These are phyloP conservation scores for Stictocephala bisonia DNA, from an alignment of 2,888 invertebrate species.

Conservation along the genomic window DNA sequence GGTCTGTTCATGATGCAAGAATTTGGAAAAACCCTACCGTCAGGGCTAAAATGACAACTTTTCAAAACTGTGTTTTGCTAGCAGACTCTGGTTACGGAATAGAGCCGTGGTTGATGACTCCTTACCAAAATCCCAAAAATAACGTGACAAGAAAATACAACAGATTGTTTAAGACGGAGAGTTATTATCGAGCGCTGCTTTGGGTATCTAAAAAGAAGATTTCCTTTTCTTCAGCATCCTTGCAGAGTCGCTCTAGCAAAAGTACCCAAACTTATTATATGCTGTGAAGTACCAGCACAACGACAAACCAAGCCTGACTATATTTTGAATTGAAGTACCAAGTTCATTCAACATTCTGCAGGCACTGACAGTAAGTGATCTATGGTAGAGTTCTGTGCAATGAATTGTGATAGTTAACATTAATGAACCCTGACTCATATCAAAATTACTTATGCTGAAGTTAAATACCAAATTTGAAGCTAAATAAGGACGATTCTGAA, in stretches of 20 bases:
- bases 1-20: too few species aligned
- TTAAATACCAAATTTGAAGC: too few species aligned
- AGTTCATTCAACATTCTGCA: too few species aligned
- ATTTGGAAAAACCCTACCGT: conserved; percentile 1
- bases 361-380: too few species aligned
- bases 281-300: background rate
- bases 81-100: background rate
- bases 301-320: too few species aligned
- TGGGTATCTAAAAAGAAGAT: background rate
- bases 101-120: background rate
- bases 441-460: too few species aligned
- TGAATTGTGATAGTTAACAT: too few species aligned
- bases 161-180: background rate
- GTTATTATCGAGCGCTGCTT: conserved; percentile 6
- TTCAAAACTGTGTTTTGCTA: background rate
- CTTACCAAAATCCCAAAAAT: background rate
- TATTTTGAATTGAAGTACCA: too few species aligned
- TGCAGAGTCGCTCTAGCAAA: background rate
- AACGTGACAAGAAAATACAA: background rate
- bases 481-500: too few species aligned
- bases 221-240: background rate
- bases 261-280: background rate
- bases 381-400: too few species aligned
- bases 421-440: too few species aligned
- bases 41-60: background rate